These are phyloP conservation scores for Drosophila quadrilineata DNA, from an alignment of 1,140 invertebrate genomes.

Conservation along the genomic window DNA sequence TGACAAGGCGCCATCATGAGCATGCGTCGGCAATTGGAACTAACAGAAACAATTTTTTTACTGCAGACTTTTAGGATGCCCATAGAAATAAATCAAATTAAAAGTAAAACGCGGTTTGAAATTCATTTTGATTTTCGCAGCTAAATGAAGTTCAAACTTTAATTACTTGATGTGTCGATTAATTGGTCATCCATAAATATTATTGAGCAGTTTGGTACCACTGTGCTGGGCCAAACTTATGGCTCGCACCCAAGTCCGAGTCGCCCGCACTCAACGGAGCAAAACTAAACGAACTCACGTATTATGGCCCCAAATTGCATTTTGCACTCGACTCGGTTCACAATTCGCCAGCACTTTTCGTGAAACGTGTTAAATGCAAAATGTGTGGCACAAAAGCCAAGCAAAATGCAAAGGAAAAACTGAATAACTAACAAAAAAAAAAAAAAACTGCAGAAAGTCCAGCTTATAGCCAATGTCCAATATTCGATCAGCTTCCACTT, in stretches of 20 bases:
- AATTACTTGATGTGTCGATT: too few species aligned
- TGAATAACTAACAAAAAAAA: too few species aligned
- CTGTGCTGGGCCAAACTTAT: neutral
- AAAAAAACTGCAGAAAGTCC: too few species aligned
- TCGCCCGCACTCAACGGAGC: constrained; percentile 35
- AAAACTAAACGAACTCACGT: constrained; percentile 71
- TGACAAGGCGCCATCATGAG: too few species aligned
- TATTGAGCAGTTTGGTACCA: too few species aligned
- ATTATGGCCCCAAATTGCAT: constrained; percentile 62
- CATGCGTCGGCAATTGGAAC: too few species aligned
- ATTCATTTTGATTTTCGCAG: too few species aligned
- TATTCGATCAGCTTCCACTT: neutral
- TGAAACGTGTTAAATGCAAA: constrained; percentile 71
- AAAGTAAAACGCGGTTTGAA: neutral
- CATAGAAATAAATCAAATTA: neutral
- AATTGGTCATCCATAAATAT: too few species aligned
- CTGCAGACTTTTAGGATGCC: constrained; percentile 39
- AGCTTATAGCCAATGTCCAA: neutral
- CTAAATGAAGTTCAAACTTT: too few species aligned
- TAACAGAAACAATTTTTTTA: constrained; percentile 36
- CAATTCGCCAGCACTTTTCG: constrained; percentile 45
- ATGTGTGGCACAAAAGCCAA: constrained; percentile 18
- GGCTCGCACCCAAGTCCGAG: neutral
- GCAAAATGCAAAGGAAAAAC: constrained; percentile 23
- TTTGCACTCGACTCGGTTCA: constrained; percentile 67